Evolutionary conservation across 2,888 invertebrate species (phyloP).

Genomic region (Pristionchus exspectatus): DNA sequence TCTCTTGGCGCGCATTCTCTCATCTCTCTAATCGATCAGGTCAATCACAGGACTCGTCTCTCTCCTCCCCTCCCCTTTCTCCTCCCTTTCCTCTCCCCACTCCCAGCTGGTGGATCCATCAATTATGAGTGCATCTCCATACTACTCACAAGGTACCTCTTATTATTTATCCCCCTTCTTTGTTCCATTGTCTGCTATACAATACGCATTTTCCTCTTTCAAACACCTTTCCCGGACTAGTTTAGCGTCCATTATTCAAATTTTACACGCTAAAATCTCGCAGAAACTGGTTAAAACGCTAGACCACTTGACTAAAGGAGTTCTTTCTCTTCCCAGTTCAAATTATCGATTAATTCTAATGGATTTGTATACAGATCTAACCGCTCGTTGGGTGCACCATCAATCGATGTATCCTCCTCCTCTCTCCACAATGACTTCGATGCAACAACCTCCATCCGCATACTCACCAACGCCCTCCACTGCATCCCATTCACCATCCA

Average conservation of each 20-base stretch:
- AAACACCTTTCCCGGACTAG: not conserved
- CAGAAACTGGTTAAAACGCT: not conserved
- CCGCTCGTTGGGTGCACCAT: conserved; percentile 37
- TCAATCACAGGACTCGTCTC: conserved; percentile 19
- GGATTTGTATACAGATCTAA: conserved; percentile 3
- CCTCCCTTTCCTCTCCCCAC: not conserved
- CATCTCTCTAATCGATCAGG: conserved; percentile 31
- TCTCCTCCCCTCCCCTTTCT: not conserved
- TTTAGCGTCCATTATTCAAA: not conserved
- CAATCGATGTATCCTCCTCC: conserved; percentile 46
- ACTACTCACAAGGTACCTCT: conserved; percentile 45
- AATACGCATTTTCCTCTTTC: not conserved
- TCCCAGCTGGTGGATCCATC: not conserved
- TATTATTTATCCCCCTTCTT: not conserved
- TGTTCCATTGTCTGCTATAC: not conserved
- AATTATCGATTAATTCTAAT: not conserved
- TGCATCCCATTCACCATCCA: conserved; percentile 9
- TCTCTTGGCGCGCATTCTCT: conserved; percentile 19
- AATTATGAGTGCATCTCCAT: conserved; percentile 48
- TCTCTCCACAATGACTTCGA: not conserved
- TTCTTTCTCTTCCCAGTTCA: not conserved
- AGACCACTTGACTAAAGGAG: not conserved
- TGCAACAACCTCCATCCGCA: not conserved
- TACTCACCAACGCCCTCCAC: conserved; percentile 5
- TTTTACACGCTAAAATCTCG: not conserved